Evolutionary conservation across 1,140 invertebrate genomes (phyloP), one percentile per base, ranked within the genome.

Genomic region (Zaprionus davidi): DNA sequence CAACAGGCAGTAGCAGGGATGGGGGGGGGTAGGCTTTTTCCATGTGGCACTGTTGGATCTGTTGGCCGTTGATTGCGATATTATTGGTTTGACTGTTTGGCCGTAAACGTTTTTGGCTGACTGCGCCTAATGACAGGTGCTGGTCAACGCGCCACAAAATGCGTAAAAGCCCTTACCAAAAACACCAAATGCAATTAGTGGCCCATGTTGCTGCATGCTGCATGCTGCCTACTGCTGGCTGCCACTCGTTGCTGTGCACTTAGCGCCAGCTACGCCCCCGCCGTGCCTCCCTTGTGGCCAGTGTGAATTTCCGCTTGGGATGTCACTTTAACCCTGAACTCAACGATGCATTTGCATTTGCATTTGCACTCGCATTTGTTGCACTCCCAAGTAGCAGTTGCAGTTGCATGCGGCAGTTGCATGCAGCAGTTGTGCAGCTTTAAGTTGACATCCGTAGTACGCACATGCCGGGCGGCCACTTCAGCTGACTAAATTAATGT

Each of bases 111-210:
- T 77, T 77, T 67, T 56, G 53, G 38, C 51, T 70, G 67, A 34
- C 78, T 55, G 68, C 71, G 49, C 58, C 78, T 84, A 87, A 88
- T 87, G 84, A 88, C 84, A 84, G 81, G 82, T 81, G 65, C 63
- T 76, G 76, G 78, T 56, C 68, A 71, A 55, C 64, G 59, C 36
- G 63, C 59, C 64, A 46, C 58, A 63, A 62, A 66, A 68, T 75
- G 71, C 71, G 41, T 78, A 69, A 73, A 69, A 64, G 59, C 71
- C 53, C 41, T 26, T 62, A 41, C 73, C 79, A 82, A 76, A 79
- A 71, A 82, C 85, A 76, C 59, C 79, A 88, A 90, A 90, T 87
- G 84, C 84, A 87, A 87, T 87, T 87, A 87, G 84, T 84, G 76
- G 78, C 57, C 53, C 71, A 53, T 73, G 44, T 74, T 74, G 59